Base-by-base conservation (phyloP, 2,888 invertebrate genomes). In the Cryptus viduatorius region DNA sequence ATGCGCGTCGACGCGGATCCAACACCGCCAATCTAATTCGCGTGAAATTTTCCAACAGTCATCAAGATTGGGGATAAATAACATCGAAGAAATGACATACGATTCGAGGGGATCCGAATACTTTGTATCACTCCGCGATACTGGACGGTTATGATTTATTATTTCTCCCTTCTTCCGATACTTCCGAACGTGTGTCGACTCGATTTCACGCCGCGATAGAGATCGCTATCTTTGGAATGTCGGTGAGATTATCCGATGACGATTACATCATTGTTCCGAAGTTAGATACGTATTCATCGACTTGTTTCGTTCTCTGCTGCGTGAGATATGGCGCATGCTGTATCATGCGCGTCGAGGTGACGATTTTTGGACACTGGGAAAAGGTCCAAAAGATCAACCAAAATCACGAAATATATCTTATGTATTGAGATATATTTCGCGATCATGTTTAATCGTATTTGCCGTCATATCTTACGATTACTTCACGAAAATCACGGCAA, bases 251-350 rank as follows among this genome's bases (percentile, higher is more conserved):
- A 79, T 79, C 83, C 65, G 65, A 37, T 31, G 24, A 61, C 53
- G 69, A 31, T 79, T 83, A 83, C 75, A 79, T 83, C 83, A 79
- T 61, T 64, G 31, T 75, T 68, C 69, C 69, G 53, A 83, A 83
- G 31, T 79, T 79, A 64, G 75, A 79, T 12, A 37, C 44, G 7
- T 75, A 56, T 65, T 76, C 79, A 76, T 65, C 42, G 64, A 46
- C 46, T 14, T n/a, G 65, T 19, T 37, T 10, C 42, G n/a, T 16
- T 8, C 42, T 42, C 7, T 16, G 16, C n/a, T 8, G 42, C 16
- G 3, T 10, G n/a, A 16, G 42, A 65, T 65, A 42, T 5, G 29
- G 14, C 61, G 31, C 61, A 14, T 4, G 1, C 12, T 29, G 10
- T 12, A 2, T 31, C 61, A 19, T 16, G 16, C 53, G 14, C 1